Conservation (phyloP, 1,140 invertebrate species). For the Zelostemma sp. region DNA sequence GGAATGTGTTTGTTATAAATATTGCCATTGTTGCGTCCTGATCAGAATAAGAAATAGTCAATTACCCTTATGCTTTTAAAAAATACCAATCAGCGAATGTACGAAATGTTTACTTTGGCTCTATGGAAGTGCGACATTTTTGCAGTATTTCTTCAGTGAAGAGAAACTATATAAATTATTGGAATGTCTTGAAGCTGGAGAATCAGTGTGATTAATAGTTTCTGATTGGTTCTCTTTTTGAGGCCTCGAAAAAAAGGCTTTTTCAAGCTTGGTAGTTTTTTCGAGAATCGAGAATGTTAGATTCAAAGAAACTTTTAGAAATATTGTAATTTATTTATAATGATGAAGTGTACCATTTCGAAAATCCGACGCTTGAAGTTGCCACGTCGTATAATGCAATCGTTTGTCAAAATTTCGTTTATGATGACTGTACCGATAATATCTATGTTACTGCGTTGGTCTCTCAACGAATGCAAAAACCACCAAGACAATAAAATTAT, state of each 20-base stretch:
- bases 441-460: constrained; percentile 33
- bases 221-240: constrained; percentile 18
- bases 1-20: background rate
- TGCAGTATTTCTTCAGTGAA: constrained; percentile 6
- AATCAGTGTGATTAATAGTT: background rate
- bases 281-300: constrained; percentile 27
- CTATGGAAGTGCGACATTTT: background rate
- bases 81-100: background rate
- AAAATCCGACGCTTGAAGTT: constrained; percentile 28
- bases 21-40: background rate
- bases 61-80: constrained; percentile 1
- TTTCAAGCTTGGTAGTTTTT: constrained; percentile 41
- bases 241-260: constrained; percentile 19
- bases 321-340: constrained; percentile 50
- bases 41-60: constrained; percentile 2
- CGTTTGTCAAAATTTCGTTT: constrained; percentile 20
- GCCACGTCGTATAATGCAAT: constrained; percentile 23
- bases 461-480: constrained; percentile 46
- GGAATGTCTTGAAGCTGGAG: background rate
- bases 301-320: constrained; percentile 25
- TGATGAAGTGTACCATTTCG: constrained; percentile 34
- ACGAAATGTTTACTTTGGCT: background rate
- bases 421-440: constrained; percentile 24
- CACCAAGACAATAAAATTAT: constrained; percentile 65
- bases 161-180: background rate